These are phyloP conservation scores for Hipposideros larvatus DNA, from an alignment of 2,797 vertebrate genomes.

Conservation along the genomic window DNA sequence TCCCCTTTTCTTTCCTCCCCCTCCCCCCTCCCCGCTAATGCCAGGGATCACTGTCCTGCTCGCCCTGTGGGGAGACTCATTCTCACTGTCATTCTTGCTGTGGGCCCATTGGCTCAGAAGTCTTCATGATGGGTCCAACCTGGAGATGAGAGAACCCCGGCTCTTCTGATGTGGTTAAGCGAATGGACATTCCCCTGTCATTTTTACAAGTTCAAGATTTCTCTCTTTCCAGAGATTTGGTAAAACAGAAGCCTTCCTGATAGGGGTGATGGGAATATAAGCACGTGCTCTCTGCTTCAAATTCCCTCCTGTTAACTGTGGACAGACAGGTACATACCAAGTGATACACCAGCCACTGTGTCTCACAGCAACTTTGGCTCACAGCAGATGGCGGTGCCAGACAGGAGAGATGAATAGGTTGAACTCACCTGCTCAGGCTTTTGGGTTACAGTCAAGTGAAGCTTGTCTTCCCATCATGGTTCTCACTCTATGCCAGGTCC, in stretches of 20 bases:
- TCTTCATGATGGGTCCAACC: neutral
- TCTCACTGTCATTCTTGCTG: neutral
- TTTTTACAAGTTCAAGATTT: neutral
- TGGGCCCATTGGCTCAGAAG: neutral
- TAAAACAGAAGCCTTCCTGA: neutral
- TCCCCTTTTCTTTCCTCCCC: neutral
- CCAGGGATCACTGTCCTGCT: neutral
- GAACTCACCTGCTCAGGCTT: neutral
- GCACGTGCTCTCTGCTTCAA: neutral
- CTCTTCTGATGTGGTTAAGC: neutral
- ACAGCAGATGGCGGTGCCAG: slow-evolving; percentile 9
- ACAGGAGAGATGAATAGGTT: neutral
- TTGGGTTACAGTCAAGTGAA: neutral
- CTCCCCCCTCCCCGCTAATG: rapidly evolving
- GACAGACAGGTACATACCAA: neutral
- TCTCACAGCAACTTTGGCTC: neutral
- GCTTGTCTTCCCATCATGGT: neutral
- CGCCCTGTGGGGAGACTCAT: neutral
- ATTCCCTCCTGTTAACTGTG: neutral
- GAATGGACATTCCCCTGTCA: neutral
- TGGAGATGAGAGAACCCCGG: neutral
- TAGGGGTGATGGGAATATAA: neutral
- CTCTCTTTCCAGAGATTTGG: neutral
- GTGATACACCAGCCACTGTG: neutral
- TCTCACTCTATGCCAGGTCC: neutral